Conservation (phyloP, 2,113 vertebrate genomes). For the Calidris pygmaea region DNA sequence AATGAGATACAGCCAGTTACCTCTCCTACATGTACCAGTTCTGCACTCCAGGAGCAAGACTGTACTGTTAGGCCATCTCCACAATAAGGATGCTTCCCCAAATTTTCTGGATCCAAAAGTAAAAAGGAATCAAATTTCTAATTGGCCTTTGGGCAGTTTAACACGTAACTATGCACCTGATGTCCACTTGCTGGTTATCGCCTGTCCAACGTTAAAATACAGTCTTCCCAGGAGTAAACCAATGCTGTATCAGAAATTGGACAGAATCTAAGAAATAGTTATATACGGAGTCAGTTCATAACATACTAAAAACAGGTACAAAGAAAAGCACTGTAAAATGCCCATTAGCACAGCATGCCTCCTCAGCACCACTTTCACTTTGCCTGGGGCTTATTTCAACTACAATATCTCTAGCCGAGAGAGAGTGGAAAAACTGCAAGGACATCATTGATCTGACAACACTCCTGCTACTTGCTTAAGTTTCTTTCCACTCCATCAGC, state of each 20-base stretch:
- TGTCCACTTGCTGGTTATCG: background rate
- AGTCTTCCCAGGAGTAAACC: background rate
- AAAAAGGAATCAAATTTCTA: background rate
- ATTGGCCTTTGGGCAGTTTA: background rate
- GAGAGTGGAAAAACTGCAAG: background rate
- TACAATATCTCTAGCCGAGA: background rate
- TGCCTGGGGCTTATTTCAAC: background rate
- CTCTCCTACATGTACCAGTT: background rate
- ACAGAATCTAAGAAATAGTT: background rate
- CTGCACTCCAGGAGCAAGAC: fast-evolving
- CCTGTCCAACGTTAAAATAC: background rate
- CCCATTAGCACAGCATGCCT: background rate
- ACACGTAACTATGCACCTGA: background rate
- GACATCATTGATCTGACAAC: slow-evolving; percentile 11
- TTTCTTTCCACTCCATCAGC: slow-evolving; percentile 14
- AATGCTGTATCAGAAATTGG: background rate
- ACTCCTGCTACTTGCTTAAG: background rate
- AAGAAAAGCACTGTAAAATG: background rate
- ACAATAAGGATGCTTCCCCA: background rate
- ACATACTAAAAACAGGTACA: background rate
- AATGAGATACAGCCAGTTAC: background rate
- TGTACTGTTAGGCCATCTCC: background rate
- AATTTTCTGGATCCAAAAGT: background rate
- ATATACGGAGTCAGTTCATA: background rate
- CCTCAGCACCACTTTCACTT: background rate